Conservation (phyloP, 2,113 vertebrate genomes). For the Podilymbus podiceps region DNA sequence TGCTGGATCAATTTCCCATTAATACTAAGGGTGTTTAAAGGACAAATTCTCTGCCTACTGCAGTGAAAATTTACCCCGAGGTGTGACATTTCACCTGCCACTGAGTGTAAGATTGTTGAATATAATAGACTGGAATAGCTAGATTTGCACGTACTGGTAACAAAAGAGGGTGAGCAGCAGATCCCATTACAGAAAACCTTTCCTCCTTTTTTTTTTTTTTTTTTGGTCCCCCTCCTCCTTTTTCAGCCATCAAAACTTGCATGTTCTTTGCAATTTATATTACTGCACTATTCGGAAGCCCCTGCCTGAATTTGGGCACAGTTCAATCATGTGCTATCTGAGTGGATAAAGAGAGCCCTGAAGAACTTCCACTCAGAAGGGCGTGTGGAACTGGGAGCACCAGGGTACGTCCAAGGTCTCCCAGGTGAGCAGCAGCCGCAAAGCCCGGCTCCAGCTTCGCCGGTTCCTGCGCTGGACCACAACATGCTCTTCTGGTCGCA, state of each 20-base stretch:
- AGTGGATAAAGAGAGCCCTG: neutral
- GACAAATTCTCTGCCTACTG: constrained; percentile 58
- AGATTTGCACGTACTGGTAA: constrained; percentile 22
- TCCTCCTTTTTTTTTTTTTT: too few relatives aligned
- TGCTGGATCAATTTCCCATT: constrained; percentile 47
- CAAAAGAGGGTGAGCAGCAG: neutral
- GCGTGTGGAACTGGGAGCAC: neutral
- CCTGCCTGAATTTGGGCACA: fast-evolving
- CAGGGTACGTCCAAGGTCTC: neutral
- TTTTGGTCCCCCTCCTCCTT: neutral
- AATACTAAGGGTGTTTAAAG: constrained; percentile 57
- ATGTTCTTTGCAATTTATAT: neutral
- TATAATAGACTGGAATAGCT: constrained; percentile 29
- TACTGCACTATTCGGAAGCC: neutral
- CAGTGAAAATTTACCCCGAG: constrained; percentile 49
- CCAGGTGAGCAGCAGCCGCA: neutral
- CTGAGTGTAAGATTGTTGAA: neutral
- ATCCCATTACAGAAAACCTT: neutral
- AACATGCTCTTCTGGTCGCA: neutral
- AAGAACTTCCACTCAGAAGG: neutral
- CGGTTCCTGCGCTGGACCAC: neutral
- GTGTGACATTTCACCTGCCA: constrained; percentile 49
- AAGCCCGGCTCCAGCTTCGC: neutral
- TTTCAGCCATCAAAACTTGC: neutral
- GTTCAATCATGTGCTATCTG: neutral